Evolutionary conservation across 2,797 vertebrate genomes (phyloP).

Genomic region (Neosilurus hyrtlii): DNA sequence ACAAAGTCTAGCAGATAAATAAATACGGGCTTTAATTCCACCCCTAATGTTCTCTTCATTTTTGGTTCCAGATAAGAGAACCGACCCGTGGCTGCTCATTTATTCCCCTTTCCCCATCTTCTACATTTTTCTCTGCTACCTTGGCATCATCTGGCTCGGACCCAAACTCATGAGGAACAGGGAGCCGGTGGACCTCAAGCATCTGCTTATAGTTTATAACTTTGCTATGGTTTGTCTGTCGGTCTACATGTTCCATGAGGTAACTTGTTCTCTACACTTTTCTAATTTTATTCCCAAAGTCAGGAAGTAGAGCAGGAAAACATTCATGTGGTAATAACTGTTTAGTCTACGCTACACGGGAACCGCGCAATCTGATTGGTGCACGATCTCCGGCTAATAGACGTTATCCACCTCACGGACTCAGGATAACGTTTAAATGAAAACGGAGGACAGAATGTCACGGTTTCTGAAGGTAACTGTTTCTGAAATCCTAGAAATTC

Average conservation of each 20-base stretch:
- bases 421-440: no score
- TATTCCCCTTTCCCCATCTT: slow-evolving; percentile 67
- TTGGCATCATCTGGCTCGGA: slow-evolving; percentile 65
- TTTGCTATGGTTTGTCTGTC: slow-evolving; percentile 70
- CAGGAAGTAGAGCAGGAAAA: background rate
- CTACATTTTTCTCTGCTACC: slow-evolving; percentile 67
- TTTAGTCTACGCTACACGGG: no score
- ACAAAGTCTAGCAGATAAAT: background rate
- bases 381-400: no score
- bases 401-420: no score
- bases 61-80: slow-evolving; percentile 70
- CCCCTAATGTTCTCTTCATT: background rate
- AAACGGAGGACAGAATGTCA: no score
- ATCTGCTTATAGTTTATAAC: slow-evolving; percentile 67
- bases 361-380: no score
- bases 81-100: slow-evolving; percentile 71
- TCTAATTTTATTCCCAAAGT: background rate
- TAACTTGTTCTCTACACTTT: slow-evolving; percentile 41
- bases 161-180: slow-evolving; percentile 59
- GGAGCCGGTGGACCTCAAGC: slow-evolving; percentile 63
- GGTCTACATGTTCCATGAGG: slow-evolving; percentile 75
- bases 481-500: no score
- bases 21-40: background rate
- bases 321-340: background rate
- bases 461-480: no score